phyloP scores from a whole-genome alignment of 1,140 invertebrate genomes.

The Pogonus chalceus region DNA sequence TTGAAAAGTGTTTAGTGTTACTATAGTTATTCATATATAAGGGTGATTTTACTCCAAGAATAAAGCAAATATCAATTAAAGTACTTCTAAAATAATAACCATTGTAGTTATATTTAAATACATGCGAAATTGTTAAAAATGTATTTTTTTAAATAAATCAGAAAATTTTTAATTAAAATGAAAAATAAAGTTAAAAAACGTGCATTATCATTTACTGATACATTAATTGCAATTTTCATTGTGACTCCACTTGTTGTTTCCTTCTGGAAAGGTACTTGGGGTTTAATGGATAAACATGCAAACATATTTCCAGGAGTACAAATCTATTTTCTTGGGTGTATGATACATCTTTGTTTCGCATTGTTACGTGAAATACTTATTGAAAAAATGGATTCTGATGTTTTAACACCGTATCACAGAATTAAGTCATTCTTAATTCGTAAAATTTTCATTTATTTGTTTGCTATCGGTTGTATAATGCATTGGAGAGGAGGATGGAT shows the following conservation, averaged over 20 bases:
- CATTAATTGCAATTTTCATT: slow-evolving; percentile 48
- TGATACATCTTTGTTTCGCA: slow-evolving; percentile 7
- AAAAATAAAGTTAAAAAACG: neutral
- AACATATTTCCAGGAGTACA: slow-evolving; percentile 34
- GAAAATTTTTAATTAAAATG: too few species aligned
- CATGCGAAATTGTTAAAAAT: too few species aligned
- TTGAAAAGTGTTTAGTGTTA: too few species aligned
- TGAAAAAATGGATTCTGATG: neutral
- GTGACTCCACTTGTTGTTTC: slow-evolving; percentile 51
- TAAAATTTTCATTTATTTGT: slow-evolving; percentile 49
- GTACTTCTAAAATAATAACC: too few species aligned
- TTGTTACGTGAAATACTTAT: slow-evolving; percentile 1
- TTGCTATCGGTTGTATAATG: slow-evolving; percentile 43
- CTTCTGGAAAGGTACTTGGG: slow-evolving; percentile 56
- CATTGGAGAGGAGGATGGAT: slow-evolving; percentile 54
- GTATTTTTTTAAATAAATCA: too few species aligned
- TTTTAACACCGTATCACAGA: neutral
- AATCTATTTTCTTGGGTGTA: neutral
- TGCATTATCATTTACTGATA: slow-evolving; percentile 36
- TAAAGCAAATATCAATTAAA: too few species aligned
- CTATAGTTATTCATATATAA: too few species aligned
- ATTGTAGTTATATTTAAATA: too few species aligned
- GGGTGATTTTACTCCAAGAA: too few species aligned
- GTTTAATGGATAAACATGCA: slow-evolving; percentile 45
- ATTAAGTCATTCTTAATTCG: neutral